These are phyloP conservation scores for Karalla daura DNA, from an alignment of 2,797 vertebrate genomes.

Conservation along the genomic window DNA sequence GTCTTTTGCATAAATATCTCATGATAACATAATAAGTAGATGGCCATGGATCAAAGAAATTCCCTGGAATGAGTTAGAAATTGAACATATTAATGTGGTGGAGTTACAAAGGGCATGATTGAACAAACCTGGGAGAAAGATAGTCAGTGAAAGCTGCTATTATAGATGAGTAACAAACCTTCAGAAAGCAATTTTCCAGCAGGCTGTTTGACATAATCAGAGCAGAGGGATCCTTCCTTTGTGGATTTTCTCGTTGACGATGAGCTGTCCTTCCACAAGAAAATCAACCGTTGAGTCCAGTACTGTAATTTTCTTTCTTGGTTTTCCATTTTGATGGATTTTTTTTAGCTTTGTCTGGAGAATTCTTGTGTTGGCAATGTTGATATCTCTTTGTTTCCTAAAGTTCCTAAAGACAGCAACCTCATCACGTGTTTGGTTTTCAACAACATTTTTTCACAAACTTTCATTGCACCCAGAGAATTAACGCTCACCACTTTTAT, in stretches of 20 bases:
- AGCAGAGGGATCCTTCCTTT: background rate
- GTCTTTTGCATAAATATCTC: slow-evolving; percentile 59
- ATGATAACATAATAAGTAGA: slow-evolving; percentile 71
- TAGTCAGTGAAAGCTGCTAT: slow-evolving; percentile 22
- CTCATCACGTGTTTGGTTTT: no score
- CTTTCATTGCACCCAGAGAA: no score
- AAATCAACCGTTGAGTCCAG: background rate
- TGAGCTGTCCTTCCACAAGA: background rate
- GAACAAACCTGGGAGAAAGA: slow-evolving; percentile 31
- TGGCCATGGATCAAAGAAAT: slow-evolving; percentile 50
- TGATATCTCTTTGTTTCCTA: no score
- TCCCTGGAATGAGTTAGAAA: slow-evolving; percentile 15
- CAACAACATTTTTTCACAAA: no score
- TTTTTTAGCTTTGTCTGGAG: background rate
- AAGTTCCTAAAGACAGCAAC: no score
- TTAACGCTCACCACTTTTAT: no score
- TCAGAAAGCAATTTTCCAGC: slow-evolving; percentile 17
- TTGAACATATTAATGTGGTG: slow-evolving; percentile 19
- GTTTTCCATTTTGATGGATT: background rate
- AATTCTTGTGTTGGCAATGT: background rate
- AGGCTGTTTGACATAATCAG: slow-evolving; percentile 2
- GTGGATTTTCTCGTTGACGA: background rate
- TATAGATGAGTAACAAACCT: slow-evolving; percentile 30
- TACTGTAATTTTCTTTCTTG: background rate
- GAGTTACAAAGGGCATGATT: slow-evolving; percentile 14